Percentiles rank a stretch among this genome's conserved stretches.
These are phyloP conservation scores for Rhinolophus ferrumequinum DNA, from an alignment of 2,113 vertebrate genomes.

Conservation along the genomic window DNA sequence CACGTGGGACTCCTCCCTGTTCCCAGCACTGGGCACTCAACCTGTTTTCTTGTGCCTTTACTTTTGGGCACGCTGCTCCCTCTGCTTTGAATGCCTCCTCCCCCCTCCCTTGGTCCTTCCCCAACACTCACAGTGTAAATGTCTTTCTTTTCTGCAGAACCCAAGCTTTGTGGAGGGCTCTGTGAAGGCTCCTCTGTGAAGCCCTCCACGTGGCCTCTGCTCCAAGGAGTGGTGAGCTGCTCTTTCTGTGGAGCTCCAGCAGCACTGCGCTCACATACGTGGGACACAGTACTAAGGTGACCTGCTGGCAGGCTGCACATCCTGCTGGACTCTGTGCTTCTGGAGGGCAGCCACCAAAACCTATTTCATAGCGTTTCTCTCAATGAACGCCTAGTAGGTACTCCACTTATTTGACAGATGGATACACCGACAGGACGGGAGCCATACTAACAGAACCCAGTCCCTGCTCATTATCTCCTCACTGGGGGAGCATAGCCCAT, in stretches of 20 bases:
- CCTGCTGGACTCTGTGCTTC: background rate
- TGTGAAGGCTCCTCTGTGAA: background rate
- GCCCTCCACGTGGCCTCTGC: background rate
- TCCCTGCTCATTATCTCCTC: background rate
- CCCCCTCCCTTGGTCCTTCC: background rate
- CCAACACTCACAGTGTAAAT: background rate
- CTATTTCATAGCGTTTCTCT: background rate
- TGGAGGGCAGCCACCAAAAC: background rate
- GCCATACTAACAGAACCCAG: background rate
- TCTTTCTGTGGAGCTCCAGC: background rate
- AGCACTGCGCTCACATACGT: background rate
- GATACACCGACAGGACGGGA: background rate
- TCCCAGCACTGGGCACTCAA: background rate
- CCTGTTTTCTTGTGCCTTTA: background rate
- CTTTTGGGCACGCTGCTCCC: background rate
- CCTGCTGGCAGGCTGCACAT: background rate
- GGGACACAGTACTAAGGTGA: background rate
- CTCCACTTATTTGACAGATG: background rate
- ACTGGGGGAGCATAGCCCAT: background rate
- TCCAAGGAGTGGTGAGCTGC: rapidly evolving
- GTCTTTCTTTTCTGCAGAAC: background rate
- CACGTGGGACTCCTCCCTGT: background rate
- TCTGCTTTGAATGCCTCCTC: background rate
- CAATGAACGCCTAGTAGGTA: background rate
- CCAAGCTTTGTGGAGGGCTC: background rate